phyloP scores from a whole-genome alignment of 2,888 invertebrate species.

The Myopa testacea region DNA sequence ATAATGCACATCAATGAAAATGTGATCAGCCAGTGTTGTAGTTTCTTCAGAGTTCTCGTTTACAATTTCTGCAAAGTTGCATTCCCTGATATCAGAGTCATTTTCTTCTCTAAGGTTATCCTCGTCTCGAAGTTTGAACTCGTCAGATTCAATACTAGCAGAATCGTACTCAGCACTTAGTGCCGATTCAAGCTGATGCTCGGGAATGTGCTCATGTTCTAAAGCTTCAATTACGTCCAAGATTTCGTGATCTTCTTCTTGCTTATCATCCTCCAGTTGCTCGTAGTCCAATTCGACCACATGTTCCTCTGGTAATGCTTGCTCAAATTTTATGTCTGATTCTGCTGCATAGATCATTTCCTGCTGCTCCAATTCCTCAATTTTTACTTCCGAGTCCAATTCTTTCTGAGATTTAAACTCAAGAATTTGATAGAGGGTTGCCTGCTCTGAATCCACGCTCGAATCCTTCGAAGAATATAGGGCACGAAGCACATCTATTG shows the following conservation, averaged over 20 bases:
- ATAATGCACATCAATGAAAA: conserved; percentile 30
- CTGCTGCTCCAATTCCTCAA: background rate
- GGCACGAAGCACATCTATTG: conserved; percentile 38
- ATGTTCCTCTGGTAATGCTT: background rate
- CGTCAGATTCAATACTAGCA: background rate
- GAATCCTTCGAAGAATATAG: background rate
- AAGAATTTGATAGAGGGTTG: background rate
- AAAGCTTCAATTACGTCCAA: conserved; percentile 1
- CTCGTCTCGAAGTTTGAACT: background rate
- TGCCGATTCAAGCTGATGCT: background rate
- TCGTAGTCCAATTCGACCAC: background rate
- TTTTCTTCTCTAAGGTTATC: background rate
- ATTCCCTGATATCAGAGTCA: conserved; percentile 1
- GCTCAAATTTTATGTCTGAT: background rate
- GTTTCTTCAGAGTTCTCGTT: conserved; percentile 14
- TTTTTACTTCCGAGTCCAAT: background rate
- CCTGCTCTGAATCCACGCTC: background rate
- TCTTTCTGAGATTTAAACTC: background rate
- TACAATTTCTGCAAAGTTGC: background rate
- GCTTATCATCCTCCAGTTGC: background rate
- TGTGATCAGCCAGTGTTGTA: background rate
- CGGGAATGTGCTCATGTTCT: background rate
- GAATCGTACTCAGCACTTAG: conserved; percentile 8
- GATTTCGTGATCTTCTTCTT: background rate
- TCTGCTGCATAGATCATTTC: background rate